phyloP scores from a whole-genome alignment of 2,888 invertebrate genomes.

The Cephus sareptanus region DNA sequence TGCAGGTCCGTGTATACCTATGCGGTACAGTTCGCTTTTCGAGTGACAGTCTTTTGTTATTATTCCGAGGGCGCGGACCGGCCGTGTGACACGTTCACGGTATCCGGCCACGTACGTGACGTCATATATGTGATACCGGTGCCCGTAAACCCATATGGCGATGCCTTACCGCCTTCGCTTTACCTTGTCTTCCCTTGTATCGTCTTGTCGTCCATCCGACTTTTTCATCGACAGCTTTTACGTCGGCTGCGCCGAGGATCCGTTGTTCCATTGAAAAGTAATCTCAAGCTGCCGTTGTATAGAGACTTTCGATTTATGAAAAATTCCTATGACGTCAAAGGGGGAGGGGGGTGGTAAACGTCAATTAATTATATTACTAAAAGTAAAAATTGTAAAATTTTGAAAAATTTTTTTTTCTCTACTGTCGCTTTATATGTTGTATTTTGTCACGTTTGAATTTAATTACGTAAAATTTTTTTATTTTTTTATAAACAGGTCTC shows the following conservation, averaged over 20 bases:
- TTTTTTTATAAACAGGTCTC: not conserved
- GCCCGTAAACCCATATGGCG: conserved; percentile 37
- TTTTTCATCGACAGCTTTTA: not conserved
- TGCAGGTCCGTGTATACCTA: not conserved
- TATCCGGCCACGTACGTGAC: conserved; percentile 63
- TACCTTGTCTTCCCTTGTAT: not conserved
- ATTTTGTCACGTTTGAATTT: not conserved
- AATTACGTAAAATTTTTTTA: not conserved
- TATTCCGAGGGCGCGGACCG: conserved; percentile 54
- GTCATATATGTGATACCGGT: conserved; percentile 53
- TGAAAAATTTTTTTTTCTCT: not conserved
- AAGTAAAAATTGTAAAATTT: too few relatives aligned
- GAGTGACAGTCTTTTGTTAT: conserved; percentile 45
- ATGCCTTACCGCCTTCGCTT: conserved; percentile 3
- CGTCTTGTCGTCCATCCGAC: not conserved
- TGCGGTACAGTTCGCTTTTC: conserved; percentile 10
- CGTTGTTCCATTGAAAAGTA: not conserved
- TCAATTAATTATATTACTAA: too few relatives aligned
- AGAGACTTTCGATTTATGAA: not conserved
- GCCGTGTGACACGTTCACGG: conserved; percentile 57
- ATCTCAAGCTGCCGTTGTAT: not conserved
- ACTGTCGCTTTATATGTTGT: not conserved
- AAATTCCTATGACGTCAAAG: too few relatives aligned
- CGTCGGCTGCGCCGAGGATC: not conserved
- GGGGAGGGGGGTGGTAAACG: too few relatives aligned